Evolutionary conservation across 2,888 invertebrate species (phyloP).

Genomic region (Brachyptera risi): DNA sequence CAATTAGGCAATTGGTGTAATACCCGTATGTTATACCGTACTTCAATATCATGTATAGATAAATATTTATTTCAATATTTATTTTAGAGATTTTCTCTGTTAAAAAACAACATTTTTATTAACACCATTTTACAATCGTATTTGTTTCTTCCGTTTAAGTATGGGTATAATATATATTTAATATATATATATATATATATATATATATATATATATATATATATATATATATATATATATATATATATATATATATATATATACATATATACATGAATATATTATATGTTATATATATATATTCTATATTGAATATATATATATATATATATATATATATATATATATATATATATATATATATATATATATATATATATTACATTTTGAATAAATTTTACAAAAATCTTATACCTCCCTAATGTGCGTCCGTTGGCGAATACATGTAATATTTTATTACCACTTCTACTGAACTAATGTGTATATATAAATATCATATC

Average conservation of each 20-base stretch:
- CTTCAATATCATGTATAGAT: conserved; percentile 22
- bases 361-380: conserved; percentile 27
- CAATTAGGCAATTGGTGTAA: conserved; percentile 23
- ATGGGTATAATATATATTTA: too few relatives aligned
- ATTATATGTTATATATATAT: conserved; percentile 24
- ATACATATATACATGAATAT: too few relatives aligned
- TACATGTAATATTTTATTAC: conserved; percentile 23
- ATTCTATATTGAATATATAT: conserved; percentile 25
- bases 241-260: conserved; percentile 25
- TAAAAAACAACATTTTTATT: conserved; percentile 35
- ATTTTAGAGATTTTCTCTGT: conserved; percentile 30
- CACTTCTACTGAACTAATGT: conserved; percentile 22
- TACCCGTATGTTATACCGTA: conserved; percentile 30
- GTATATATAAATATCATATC: conserved; percentile 22
- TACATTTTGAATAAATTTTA: conserved; percentile 33
- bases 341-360: conserved; percentile 25
- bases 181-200: conserved; percentile 23
- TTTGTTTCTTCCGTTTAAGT: conserved; percentile 35
- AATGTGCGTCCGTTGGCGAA: conserved; percentile 34
- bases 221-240: conserved; percentile 26
- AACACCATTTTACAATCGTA: conserved; percentile 38
- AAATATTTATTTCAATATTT: conserved; percentile 28
- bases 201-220: too few relatives aligned
- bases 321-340: too few relatives aligned
- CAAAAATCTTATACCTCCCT: conserved; percentile 34